A percentile compares a stretch with the other conserved stretches of the same genome.
phyloP scores from a whole-genome alignment of 2,113 vertebrate genomes.

The Bucco capensis region DNA sequence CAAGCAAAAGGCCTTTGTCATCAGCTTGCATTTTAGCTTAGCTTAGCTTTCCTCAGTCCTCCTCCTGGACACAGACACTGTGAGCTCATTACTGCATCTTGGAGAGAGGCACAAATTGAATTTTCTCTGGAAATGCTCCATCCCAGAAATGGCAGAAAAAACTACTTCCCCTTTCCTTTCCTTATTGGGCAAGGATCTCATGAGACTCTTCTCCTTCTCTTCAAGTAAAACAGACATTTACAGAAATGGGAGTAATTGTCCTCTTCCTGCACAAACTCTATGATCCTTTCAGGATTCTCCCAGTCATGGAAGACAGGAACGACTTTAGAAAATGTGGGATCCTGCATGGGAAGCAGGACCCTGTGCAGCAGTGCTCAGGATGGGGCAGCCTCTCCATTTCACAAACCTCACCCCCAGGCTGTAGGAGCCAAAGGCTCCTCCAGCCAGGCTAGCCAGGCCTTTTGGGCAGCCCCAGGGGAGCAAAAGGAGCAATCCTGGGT shows the following conservation, averaged over 20 bases:
- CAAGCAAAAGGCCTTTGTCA: slow-evolving; percentile 8
- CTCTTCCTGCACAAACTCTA: not conserved
- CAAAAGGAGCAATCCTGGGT: not conserved
- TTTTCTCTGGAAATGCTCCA: not conserved
- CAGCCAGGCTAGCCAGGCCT: not conserved
- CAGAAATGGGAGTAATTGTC: not conserved
- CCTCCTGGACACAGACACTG: not conserved
- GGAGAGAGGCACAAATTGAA: not conserved
- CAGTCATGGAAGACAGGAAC: not conserved
- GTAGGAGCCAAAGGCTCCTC: not conserved
- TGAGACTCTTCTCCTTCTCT: not conserved
- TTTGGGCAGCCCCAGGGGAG: not conserved
- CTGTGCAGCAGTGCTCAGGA: not conserved
- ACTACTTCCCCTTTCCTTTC: not conserved
- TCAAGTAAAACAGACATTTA: not conserved
- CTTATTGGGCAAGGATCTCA: not conserved
- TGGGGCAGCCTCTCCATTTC: not conserved
- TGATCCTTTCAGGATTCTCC: not conserved
- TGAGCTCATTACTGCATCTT: not conserved
- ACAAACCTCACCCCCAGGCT: not conserved
- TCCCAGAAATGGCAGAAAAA: not conserved
- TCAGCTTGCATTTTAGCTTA: not conserved
- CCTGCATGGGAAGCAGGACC: not conserved
- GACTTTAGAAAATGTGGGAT: not conserved
- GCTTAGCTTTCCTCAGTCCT: not conserved